phyloP scores from a whole-genome alignment of 2,888 invertebrate species.

The Xestia ashworthii region DNA sequence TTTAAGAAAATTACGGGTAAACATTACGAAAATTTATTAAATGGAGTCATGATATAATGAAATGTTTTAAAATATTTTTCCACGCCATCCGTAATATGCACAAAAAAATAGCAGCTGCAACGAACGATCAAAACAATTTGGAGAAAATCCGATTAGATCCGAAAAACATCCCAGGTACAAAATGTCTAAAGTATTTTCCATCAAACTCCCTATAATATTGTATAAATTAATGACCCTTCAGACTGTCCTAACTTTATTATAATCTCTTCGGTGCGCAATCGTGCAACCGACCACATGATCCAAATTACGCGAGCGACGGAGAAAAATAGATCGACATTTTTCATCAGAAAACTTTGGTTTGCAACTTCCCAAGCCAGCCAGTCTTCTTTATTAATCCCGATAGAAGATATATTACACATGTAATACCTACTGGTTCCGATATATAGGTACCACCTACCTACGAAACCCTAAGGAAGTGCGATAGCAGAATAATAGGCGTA shows the following conservation, averaged over 20 bases:
- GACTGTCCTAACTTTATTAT: constrained; percentile 81
- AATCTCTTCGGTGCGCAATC: constrained; percentile 81
- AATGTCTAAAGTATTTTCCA: constrained; percentile 71
- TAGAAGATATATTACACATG: constrained; percentile 63
- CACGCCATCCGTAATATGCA: not conserved
- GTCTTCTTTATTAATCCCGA: constrained; percentile 65
- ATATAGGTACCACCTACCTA: constrained; percentile 44
- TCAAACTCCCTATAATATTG: constrained; percentile 74
- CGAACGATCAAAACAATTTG: constrained; percentile 24
- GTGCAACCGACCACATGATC: constrained; percentile 82
- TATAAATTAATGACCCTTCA: constrained; percentile 81
- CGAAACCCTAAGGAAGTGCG: constrained; percentile 67
- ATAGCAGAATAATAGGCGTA: constrained; percentile 72
- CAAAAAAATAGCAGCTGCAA: not conserved
- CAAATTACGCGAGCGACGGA: constrained; percentile 81
- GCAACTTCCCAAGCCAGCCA: constrained; percentile 63
- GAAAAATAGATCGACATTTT: constrained; percentile 86
- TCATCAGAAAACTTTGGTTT: constrained; percentile 74
- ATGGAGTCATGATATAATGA: not conserved
- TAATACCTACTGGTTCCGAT: constrained; percentile 58
- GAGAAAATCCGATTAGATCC: constrained; percentile 27
- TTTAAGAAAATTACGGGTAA: not conserved
- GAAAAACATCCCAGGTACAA: constrained; percentile 56
- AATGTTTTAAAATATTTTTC: not conserved
- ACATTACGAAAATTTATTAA: constrained; percentile 2